Evolutionary conservation across 1,140 invertebrate species (phyloP).

Genomic region (Proctacanthus coquilletti): DNA sequence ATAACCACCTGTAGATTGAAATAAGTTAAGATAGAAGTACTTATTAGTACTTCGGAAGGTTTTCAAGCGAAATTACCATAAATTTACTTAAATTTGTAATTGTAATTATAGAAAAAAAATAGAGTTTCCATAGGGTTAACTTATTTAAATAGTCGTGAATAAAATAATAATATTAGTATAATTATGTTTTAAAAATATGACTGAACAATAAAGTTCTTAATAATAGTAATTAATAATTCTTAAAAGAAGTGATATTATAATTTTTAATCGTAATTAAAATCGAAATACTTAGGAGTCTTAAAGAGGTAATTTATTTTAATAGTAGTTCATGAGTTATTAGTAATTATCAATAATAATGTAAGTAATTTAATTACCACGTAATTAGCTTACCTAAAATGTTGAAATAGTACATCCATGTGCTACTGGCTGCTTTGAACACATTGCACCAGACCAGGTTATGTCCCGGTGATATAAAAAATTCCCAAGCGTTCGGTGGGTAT

Average conservation of each 20-base stretch:
- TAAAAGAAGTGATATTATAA: no score
- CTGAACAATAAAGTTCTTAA: no score
- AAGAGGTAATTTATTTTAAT: slow-evolving; percentile 28
- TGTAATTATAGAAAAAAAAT: no score
- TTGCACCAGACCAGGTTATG: slow-evolving; percentile 62
- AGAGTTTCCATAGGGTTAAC: no score
- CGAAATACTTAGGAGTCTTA: slow-evolving; percentile 15
- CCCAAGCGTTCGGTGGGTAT: slow-evolving; percentile 44
- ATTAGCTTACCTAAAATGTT: slow-evolving; percentile 46
- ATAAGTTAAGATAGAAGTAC: slow-evolving; percentile 10
- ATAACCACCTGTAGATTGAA: slow-evolving; percentile 35
- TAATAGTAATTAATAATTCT: no score
- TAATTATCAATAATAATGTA: slow-evolving; percentile 14
- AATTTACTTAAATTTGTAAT: no score
- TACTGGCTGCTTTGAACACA: slow-evolving; percentile 63
- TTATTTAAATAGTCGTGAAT: no score
- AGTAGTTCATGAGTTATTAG: slow-evolving; percentile 22
- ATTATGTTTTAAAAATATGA: no score
- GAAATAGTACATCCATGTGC: slow-evolving; percentile 67
- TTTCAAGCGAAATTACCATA: no score
- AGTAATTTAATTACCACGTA: slow-evolving; percentile 1
- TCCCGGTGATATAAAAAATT: slow-evolving; percentile 54
- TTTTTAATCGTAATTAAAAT: slow-evolving; percentile 32
- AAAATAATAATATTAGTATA: no score
- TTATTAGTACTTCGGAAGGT: slow-evolving; percentile 24